Evolutionary conservation across 2,797 vertebrate genomes (phyloP).

Genomic region (Urophycis tenuis): DNA sequence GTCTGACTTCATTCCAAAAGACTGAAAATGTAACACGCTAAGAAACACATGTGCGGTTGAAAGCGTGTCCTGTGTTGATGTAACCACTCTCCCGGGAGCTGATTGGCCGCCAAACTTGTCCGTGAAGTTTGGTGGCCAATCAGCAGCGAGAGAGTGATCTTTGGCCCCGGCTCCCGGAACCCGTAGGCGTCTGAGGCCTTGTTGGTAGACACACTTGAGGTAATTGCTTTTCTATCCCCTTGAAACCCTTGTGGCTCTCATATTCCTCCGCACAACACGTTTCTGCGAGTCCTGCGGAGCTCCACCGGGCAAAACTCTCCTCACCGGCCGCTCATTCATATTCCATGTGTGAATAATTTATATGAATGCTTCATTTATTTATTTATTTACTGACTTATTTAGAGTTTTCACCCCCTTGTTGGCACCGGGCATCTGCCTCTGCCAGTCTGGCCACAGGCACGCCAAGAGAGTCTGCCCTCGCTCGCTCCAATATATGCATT

Average conservation of each 20-base stretch:
- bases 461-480: conserved; percentile 59
- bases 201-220: conserved; percentile 63
- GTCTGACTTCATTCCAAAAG: neutral
- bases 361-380: neutral
- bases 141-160: conserved; percentile 51
- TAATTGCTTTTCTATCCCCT: conserved; percentile 73
- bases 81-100: neutral
- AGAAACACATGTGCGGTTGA: neutral
- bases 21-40: neutral
- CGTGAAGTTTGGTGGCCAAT: conserved; percentile 9
- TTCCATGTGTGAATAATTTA: conserved; percentile 51
- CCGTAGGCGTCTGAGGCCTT: conserved; percentile 46
- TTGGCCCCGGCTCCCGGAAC: conserved; percentile 40
- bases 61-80: neutral
- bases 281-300: conserved; percentile 47
- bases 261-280: conserved; percentile 46
- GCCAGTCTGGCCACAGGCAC: conserved; percentile 69
- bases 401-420: conserved; percentile 57
- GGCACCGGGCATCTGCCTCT: conserved; percentile 65
- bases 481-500: neutral
- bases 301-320: conserved; percentile 56
- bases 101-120: neutral
- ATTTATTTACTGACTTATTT: conserved; percentile 31
- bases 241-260: conserved; percentile 40
- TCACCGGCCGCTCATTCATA: conserved; percentile 61